A percentile compares a stretch with the other conserved stretches of the same genome.
These are phyloP conservation scores for Homarus gammarus DNA, from an alignment of 2,888 invertebrate genomes.

Conservation along the genomic window DNA sequence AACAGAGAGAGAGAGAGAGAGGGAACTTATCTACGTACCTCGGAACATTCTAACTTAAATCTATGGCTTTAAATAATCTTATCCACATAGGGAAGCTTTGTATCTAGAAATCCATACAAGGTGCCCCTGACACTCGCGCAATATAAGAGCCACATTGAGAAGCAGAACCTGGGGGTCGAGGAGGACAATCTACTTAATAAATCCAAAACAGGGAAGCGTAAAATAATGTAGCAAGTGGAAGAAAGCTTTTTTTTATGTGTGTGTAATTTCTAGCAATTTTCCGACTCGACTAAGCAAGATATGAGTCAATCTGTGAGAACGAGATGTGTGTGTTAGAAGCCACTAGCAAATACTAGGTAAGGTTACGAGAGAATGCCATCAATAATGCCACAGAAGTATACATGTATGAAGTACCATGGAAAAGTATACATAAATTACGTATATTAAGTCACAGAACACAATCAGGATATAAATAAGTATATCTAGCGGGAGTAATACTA, in stretches of 20 bases:
- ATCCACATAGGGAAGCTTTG: background rate
- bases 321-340: too few relatives aligned
- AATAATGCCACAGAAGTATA: constrained; percentile 25
- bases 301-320: background rate
- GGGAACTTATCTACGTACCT: background rate
- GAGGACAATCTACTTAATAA: too few relatives aligned
- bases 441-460: background rate
- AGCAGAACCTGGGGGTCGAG: background rate
- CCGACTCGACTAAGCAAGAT: background rate
- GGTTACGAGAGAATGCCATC: constrained; percentile 20
- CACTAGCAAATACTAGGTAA: too few relatives aligned
- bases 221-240: background rate
- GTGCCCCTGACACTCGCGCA: background rate
- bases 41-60: background rate
- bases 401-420: background rate
- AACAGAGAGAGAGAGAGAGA: too few relatives aligned
- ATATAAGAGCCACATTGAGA: background rate
- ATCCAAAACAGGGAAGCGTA: too few relatives aligned
- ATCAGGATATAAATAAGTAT: constrained; percentile 1
- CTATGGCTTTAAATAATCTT: background rate
- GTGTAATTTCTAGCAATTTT: background rate
- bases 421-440: background rate
- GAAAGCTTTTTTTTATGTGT: background rate
- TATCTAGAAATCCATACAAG: background rate
- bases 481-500: constrained; percentile 7